Evolutionary conservation across 2,888 invertebrate species (phyloP), one percentile per base, ranked within the genome.

Genomic region (Pegoplata infirma): DNA sequence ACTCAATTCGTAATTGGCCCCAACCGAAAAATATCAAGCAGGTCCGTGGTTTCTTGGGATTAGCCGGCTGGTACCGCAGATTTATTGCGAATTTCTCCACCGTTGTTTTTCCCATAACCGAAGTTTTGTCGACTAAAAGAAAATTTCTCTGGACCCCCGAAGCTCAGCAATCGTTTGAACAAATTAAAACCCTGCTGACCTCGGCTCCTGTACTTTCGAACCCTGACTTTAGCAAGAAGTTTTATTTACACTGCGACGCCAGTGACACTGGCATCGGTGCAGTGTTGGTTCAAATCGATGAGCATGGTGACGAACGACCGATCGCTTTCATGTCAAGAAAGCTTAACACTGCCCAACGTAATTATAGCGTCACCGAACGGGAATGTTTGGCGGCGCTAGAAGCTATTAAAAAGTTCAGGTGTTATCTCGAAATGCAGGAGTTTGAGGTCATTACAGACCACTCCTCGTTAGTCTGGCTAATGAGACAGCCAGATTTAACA

Each of bases 11-110:
- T 5, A 46, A 28, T 4, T 66, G 75, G 58, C 81, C 81, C 0
- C 10, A 59, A 3, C 80, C 81, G 7, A 75, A 58, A 7, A 72
- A 71, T 0, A 14, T 66, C 8, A 76, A 77, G 32, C 78, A 82
- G 25, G 78, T 82, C 1, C 63, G 63, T 21, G 61, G 71, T 12
- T 61, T 71, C 36, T 17, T 63, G 0, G 71, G 61, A 1, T 7
- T 63, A 21, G 49, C 63, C 1, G n/a, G n/a, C n/a, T n/a, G n/a
- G n/a, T n/a, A n/a, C n/a, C n/a, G n/a, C n/a, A n/a, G n/a, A n/a
- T n/a, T n/a, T n/a, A n/a, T n/a, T n/a, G n/a, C n/a, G n/a, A n/a
- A n/a, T n/a, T n/a, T n/a, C n/a, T n/a, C n/a, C n/a, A n/a, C n/a
- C n/a, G n/a, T n/a, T n/a, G n/a, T n/a, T n/a, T n/a, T n/a, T n/a